phyloP scores from a whole-genome alignment of 2,797 vertebrate genomes.

The Vireo griseus region DNA sequence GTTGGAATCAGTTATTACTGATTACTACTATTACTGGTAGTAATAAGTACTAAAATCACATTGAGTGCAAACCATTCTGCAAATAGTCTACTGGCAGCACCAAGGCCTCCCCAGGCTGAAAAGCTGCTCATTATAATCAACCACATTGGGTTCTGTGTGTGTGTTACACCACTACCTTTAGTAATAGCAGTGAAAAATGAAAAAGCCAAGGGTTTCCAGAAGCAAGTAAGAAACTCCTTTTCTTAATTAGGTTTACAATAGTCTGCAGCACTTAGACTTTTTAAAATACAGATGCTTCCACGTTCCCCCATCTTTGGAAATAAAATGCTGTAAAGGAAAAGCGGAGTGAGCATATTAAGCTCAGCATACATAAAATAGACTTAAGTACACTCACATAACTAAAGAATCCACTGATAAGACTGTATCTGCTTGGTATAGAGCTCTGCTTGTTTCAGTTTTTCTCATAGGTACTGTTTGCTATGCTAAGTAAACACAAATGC shows the following conservation, averaged over 20 bases:
- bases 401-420: background rate
- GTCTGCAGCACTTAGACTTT: background rate
- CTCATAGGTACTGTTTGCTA: background rate
- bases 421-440: background rate
- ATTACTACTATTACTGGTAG: no score
- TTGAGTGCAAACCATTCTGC: background rate
- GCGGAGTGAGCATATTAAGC: background rate
- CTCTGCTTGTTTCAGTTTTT: background rate
- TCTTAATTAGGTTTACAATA: background rate
- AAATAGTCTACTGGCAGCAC: background rate
- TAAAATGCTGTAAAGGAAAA: background rate
- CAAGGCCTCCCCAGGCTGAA: background rate
- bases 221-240: background rate
- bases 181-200: background rate
- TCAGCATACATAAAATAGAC: background rate
- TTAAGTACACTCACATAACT: background rate
- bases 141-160: background rate
- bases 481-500: background rate
- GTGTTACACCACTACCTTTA: background rate
- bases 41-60: background rate
- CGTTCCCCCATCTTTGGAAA: background rate
- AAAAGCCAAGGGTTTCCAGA: background rate
- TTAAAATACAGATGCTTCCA: background rate
- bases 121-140: background rate
- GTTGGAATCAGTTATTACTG: background rate